Conservation (phyloP, 2,797 vertebrate genomes). For the Todus mexicanus region DNA sequence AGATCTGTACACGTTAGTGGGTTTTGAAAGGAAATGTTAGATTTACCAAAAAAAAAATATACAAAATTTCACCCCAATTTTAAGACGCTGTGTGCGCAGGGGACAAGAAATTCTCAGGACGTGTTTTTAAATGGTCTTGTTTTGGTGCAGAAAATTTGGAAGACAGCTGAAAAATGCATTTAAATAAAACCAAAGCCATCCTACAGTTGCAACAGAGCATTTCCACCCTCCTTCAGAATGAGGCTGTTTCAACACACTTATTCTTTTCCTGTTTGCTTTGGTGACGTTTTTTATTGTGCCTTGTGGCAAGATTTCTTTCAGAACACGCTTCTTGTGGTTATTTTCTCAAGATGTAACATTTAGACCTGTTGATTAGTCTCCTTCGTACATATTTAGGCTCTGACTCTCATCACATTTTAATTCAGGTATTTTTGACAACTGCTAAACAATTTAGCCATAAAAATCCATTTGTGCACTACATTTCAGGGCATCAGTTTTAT, state of each 20-base stretch:
- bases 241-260: neutral
- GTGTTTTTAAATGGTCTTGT: neutral
- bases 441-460: neutral
- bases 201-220: neutral
- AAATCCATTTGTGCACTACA: neutral
- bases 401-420: neutral
- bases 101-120: neutral
- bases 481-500: neutral
- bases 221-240: neutral
- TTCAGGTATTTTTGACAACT: neutral
- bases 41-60: neutral
- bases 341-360: neutral
- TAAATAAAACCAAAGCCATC: neutral
- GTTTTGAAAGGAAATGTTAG: neutral
- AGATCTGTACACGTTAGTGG: neutral
- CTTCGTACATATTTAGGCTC: neutral
- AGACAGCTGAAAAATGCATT: neutral
- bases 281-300: neutral
- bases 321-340: neutral
- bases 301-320: neutral
- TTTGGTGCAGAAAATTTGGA: neutral
- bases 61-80: neutral
- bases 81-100: neutral
- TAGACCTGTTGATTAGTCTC: neutral
- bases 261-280: neutral